phyloP scores from a whole-genome alignment of 2,888 invertebrate species.

The Orchesella flavescens region DNA sequence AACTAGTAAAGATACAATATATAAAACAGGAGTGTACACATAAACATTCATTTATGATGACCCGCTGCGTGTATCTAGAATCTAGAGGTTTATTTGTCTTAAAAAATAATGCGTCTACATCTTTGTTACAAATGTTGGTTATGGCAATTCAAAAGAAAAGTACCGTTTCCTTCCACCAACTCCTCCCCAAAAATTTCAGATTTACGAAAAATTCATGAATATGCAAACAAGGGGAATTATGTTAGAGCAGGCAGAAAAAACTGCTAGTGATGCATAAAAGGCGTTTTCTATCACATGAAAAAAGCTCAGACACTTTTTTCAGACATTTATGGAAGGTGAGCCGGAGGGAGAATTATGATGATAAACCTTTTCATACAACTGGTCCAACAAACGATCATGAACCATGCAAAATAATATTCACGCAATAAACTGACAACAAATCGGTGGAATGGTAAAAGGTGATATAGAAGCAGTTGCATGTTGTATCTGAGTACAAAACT shows the following conservation, averaged over 20 bases:
- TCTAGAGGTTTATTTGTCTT: too few species aligned
- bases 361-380: constrained; percentile 2
- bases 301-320: constrained; percentile 41
- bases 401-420: constrained; percentile 28
- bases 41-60: too few species aligned
- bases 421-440: constrained; percentile 26
- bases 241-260: constrained; percentile 20
- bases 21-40: too few species aligned
- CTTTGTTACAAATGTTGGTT: neutral
- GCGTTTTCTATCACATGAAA: constrained; percentile 35
- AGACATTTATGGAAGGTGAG: constrained; percentile 50
- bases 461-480: neutral
- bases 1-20: too few species aligned
- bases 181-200: constrained; percentile 49
- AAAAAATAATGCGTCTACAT: too few species aligned
- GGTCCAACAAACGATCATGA: constrained; percentile 15
- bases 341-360: constrained; percentile 49
- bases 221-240: constrained; percentile 47
- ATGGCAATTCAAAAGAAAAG: constrained; percentile 38
- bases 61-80: too few species aligned
- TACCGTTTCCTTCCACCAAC: constrained; percentile 46
- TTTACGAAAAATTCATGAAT: constrained; percentile 53
- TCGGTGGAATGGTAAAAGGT: neutral
- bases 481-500: neutral
- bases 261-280: constrained; percentile 19